Base-by-base conservation (phyloP, 1,140 invertebrate genomes). In the Steinernema khuongi region DNA sequence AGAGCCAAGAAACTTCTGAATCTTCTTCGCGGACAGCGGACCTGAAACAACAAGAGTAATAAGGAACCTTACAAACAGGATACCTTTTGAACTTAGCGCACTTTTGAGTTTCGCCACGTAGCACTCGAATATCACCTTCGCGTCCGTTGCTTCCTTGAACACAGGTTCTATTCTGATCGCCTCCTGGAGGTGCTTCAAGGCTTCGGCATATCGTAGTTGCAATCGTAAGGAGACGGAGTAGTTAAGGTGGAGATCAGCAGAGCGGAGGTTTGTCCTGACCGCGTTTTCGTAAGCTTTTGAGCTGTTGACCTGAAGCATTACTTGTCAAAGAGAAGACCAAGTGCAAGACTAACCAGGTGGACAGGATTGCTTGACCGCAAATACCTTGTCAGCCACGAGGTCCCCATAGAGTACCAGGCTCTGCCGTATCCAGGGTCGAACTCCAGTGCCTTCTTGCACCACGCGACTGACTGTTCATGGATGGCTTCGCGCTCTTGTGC, bases 281-380 rank as follows among this genome's bases (percentile, higher is more conserved):
- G 50, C 50, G 50, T 60, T 60, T 60, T 60, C 50, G 50, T 60
- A 60, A 22, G 50, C 50, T 60, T 60, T 60, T 11, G 50, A 60
- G 50, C 50, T 60, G 19, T 60, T 60, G 4, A 22, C 22, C 50
- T 60, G 4, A 60, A 60, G 7, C 7, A n/a, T 7, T 41, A 41
- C 7, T 7, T n/a, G n/a, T 41, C 36, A 41, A n/a, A 41, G 7
- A n/a, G 36, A 41, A 41, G 36, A 7, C 36, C 7, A 41, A 41
- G n/a, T 41, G 36, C 7, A 41, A n/a, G n/a, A n/a, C 7, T 60
- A 7, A 60, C 50, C 7, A 60, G 50, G 19, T 60, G 50, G 26
- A 60, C 50, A 22, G 50, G 50, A 60, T 60, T 14, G 26, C 50
- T 60, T 26, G 50, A 60, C 7, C 22, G 50, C 4, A 60, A 22